Conservation (phyloP, 2,888 invertebrate genomes). For the Morinoia aosen region DNA sequence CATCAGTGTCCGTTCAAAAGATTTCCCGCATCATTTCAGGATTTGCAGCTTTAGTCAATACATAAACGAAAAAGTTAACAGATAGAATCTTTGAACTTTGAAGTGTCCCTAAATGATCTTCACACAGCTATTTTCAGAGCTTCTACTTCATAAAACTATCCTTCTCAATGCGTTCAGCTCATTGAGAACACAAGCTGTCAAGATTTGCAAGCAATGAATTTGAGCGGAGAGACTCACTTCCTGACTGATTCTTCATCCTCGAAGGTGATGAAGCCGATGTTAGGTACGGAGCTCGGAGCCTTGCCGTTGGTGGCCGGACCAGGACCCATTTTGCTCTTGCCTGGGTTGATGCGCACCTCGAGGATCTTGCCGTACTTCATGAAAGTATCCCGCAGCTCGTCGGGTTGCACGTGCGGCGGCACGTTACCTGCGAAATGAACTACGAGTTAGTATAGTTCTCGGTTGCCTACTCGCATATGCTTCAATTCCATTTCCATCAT, state of each 20-base stretch:
- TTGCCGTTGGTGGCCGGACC: slow-evolving; percentile 71
- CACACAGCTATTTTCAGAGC: too few relatives aligned
- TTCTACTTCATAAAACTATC: too few relatives aligned
- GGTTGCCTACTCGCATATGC: slow-evolving; percentile 59
- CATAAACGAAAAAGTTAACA: too few relatives aligned
- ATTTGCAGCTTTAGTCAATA: too few relatives aligned
- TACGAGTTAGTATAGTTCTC: neutral
- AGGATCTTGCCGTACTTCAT: slow-evolving; percentile 80
- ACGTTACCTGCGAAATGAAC: slow-evolving; percentile 55
- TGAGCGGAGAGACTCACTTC: slow-evolving; percentile 76
- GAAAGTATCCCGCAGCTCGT: slow-evolving; percentile 54
- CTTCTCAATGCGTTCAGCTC: too few relatives aligned
- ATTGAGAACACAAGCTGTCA: too few relatives aligned
- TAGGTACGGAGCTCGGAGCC: slow-evolving; percentile 76
- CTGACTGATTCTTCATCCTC: slow-evolving; percentile 85
- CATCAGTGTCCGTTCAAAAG: too few relatives aligned
- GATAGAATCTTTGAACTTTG: too few relatives aligned
- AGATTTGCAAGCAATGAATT: neutral
- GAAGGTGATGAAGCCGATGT: slow-evolving; percentile 96
- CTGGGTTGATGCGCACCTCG: slow-evolving; percentile 87
- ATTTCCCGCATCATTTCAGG: too few relatives aligned
- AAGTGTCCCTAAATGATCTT: too few relatives aligned
- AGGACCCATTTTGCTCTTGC: slow-evolving; percentile 75
- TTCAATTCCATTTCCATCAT: neutral
- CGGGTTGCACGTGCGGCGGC: neutral